Evolutionary conservation across 1,140 invertebrate genomes (phyloP), one percentile per base, ranked within the genome.

Genomic region (Oryctes rhinoceros): DNA sequence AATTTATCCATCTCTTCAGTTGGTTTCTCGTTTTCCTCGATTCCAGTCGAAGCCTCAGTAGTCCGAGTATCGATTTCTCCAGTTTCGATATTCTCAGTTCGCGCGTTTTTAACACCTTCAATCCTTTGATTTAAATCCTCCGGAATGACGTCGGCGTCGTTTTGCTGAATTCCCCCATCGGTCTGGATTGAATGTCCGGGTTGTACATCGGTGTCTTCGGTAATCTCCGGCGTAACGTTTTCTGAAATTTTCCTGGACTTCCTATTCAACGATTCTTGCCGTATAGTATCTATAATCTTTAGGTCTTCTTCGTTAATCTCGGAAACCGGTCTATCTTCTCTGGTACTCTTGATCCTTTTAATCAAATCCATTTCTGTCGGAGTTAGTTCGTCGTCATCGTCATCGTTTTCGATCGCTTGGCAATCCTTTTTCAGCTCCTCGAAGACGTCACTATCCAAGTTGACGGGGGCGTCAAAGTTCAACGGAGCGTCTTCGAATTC

Each of bases 231-330:
- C 1, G 39, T 7, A 44, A 44, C 5, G 5, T n/a, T 59, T 9
- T 6, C 65, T 1, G 35, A 71, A 71, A 10, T 6, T 10, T 13
- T 20, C 1, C 20, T 71, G 1, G 35, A 37, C 13, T 71, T 71
- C 65, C 35, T 71, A 13, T 13, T 35, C 9, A 71, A 24, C 4
- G 65, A 11, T 35, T 71, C 65, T 24, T 71, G 65, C 65, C 65
- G 20, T 20, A 71, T 71, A 18, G 65, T 71, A 6, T 65, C 76
- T 13, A 78, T 80, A 9, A 80, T 20, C 39, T 67, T 71, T 76
- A 80, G 78, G 78, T 80, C 80, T 11, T 71, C 9, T 6, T 80
- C 80, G 30, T 80, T 80, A n/a, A 80, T 35, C 5, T 49, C 79
- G 13, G 79, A 80, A 59, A 53, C 62, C 0, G 79, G 79, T 35